phyloP scores from a whole-genome alignment of 2,113 vertebrate genomes.

The Dasypus novemcinctus region DNA sequence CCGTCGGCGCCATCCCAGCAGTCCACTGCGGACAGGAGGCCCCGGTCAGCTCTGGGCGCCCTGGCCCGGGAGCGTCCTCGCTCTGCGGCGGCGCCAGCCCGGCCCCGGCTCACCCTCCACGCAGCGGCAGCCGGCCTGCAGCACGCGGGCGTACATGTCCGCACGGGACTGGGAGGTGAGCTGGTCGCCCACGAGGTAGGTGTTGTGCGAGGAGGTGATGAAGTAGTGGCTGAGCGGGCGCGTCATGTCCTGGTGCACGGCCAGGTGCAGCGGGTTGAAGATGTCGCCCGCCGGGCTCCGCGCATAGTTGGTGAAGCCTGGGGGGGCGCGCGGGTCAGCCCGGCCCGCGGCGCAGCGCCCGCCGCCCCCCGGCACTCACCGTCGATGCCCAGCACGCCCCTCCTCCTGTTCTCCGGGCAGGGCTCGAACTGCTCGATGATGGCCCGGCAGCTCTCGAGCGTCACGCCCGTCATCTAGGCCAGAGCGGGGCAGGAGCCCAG shows the following conservation, averaged over 20 bases:
- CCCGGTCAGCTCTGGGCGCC: neutral
- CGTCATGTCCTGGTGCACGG: constrained; percentile 94
- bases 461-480: constrained; percentile 91
- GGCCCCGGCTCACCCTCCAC: constrained; percentile 90
- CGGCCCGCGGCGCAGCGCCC: fast-evolving
- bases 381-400: constrained; percentile 93
- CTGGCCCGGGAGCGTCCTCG: neutral
- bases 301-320: constrained; percentile 97
- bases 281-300: constrained; percentile 95
- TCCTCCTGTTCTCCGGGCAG: constrained; percentile 92
- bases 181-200: constrained; percentile 98
- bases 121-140: constrained; percentile 96
- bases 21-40: constrained; percentile 87
- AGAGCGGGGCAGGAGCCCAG: constrained; percentile 22
- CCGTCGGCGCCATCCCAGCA: constrained; percentile 98
- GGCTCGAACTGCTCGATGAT: constrained; percentile 96
- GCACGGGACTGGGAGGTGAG: constrained; percentile 98
- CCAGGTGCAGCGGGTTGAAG: constrained; percentile 93
- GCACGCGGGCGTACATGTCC: constrained; percentile 98
- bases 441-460: constrained; percentile 91
- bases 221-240: constrained; percentile 94
- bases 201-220: constrained; percentile 98
- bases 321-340: neutral
- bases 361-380: constrained; percentile 81
- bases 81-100: too few relatives aligned